Evolutionary conservation across 2,888 invertebrate genomes (phyloP).

Genomic region (Pterobdella sp.): DNA sequence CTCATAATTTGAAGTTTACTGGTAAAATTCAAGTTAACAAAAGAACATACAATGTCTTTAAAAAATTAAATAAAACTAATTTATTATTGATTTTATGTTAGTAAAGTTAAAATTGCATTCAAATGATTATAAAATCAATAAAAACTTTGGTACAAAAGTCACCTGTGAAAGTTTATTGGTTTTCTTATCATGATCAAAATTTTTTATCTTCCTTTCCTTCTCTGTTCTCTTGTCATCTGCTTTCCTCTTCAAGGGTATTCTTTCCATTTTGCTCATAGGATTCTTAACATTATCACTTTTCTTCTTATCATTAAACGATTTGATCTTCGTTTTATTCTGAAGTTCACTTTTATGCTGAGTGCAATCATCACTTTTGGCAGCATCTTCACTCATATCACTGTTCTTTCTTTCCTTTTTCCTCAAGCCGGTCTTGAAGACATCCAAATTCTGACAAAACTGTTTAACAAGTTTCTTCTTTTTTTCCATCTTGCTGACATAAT

Average conservation of each 20-base stretch:
- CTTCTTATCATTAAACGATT: not conserved
- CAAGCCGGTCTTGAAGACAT: not conserved
- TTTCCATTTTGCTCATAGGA: not conserved
- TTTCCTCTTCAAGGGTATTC: not conserved
- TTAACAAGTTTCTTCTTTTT: not conserved
- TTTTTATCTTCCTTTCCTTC: not conserved
- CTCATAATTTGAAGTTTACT: no score
- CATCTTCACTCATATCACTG: not conserved
- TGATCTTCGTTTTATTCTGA: not conserved
- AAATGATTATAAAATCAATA: no score
- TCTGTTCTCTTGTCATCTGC: not conserved
- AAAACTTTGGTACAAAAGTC: no score
- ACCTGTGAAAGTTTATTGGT: no score
- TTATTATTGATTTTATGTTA: no score
- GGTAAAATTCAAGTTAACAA: no score
- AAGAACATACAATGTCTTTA: no score
- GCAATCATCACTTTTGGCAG: not conserved
- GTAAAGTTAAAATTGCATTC: no score
- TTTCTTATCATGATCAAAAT: no score
- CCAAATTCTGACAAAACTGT: not conserved
- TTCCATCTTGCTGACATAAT: no score
- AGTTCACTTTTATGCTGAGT: not conserved
- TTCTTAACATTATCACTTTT: not conserved
- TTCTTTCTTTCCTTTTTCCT: not conserved
- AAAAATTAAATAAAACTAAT: no score